A percentile compares a stretch with the other conserved stretches of the same genome.
Evolutionary conservation across 2,113 vertebrate species (phyloP).

Genomic region (Phoxinus phoxinus): DNA sequence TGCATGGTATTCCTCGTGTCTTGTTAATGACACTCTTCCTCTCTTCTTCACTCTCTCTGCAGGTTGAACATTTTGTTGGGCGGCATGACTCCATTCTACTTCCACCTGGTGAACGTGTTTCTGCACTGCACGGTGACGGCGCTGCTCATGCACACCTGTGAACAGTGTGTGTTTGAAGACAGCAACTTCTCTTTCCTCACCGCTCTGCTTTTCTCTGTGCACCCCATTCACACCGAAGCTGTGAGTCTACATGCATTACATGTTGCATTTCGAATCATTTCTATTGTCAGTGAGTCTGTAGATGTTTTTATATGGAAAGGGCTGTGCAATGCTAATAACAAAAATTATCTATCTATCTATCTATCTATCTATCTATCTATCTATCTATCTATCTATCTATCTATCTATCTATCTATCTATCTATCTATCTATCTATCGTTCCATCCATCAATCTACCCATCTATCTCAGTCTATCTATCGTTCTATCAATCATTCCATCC

Average conservation of each 20-base stretch:
- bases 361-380: not conserved
- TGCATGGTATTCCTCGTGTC: not conserved
- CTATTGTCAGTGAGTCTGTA: not conserved
- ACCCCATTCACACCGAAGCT: conserved; percentile 95
- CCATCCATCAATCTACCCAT: no score
- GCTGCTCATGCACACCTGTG: conserved; percentile 88
- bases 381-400: not conserved
- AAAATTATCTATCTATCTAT: not conserved
- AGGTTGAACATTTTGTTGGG: conserved; percentile 91
- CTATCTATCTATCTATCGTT: no score
- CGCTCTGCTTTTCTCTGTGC: conserved; percentile 89
- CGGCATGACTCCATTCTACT: conserved; percentile 90
- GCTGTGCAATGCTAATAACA: not conserved
- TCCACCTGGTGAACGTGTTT: conserved; percentile 88
- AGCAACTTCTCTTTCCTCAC: conserved; percentile 83
- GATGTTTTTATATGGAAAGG: not conserved
- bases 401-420: not conserved
- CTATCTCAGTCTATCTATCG: no score
- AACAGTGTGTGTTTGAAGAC: conserved; percentile 84
- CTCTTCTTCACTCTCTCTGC: conserved; percentile 37
- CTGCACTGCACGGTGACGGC: conserved; percentile 88
- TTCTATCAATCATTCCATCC: accelerated
- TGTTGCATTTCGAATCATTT: not conserved
- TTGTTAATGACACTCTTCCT: not conserved
- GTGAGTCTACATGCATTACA: conserved; percentile 77